Evolutionary conservation across 2,888 invertebrate species (phyloP), one percentile per base, ranked within the genome.

Genomic region (Drosophila quinaria): DNA sequence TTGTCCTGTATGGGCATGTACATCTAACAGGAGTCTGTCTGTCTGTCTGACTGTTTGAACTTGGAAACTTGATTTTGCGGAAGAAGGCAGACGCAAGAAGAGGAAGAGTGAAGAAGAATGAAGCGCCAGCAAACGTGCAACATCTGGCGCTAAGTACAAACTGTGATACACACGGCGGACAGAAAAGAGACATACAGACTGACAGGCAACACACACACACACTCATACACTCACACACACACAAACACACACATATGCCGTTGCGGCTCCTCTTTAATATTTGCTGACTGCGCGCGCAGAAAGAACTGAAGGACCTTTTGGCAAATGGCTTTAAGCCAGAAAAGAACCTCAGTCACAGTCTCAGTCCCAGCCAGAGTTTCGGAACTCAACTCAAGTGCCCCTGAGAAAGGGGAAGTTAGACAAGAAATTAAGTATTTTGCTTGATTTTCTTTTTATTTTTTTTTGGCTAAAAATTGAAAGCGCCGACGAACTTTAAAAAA

Each of bases 81-180:
- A 74, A 78, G 78, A 69, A 69, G 78, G 69, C 70, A 70, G 46
- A 3, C 1, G 5, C 4, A 33, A 4, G 39, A 47, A 44, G 44
- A 39, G 44, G 37, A 62, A 61, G 54, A 61, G 54, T 4, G 22
- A 22, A 54, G 58, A 42, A 54, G 58, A 42, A 54, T 37, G 41
- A 15, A 61, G 73, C 73, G 68, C 69, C 65, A 65, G 64, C 63
- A 65, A 76, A 76, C 78, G 74, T 75, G 77, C 75, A 80, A 86
- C 89, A 89, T 86, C 87, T 86, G 85, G 81, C 85, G 87, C 89
- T 84, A 88, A 88, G 89, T 89, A 84, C 83, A 88, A 84, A 88
- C 87, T 79, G 88, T 85, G 88, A 85, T 88, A 85, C 87, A 84
- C 87, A 86, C 83, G 63, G 15, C 25, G 79, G 76, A 59, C 71